Evolutionary conservation across 2,888 invertebrate genomes (phyloP).

Genomic region (Sarcophaga variegata): DNA sequence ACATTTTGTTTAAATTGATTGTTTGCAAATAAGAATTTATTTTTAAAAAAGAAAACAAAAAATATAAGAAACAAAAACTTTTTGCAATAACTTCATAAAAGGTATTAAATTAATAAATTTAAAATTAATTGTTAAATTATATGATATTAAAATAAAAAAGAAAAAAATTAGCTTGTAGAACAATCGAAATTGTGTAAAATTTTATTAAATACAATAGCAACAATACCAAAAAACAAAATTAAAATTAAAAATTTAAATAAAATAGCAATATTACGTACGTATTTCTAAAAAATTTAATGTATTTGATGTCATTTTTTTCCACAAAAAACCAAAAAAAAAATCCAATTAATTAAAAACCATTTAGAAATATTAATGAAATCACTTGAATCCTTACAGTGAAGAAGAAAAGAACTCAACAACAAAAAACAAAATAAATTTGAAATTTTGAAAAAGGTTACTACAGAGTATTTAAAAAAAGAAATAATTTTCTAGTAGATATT

Average conservation of each 20-base stretch:
- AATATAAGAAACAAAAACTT: constrained; percentile 21
- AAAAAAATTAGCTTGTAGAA: constrained; percentile 41
- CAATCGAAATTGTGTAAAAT: constrained; percentile 56
- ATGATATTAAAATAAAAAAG: constrained; percentile 34
- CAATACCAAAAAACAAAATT: not conserved
- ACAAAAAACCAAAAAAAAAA: constrained; percentile 14
- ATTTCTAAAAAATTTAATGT: constrained; percentile 35
- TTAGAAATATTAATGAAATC: too few relatives aligned
- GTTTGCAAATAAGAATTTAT: constrained; percentile 11
- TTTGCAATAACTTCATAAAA: constrained; percentile 66
- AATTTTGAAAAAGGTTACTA: not conserved
- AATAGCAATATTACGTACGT: constrained; percentile 54
- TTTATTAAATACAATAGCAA: constrained; percentile 46
- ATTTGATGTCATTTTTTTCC: constrained; percentile 61
- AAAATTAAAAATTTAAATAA: constrained; percentile 12
- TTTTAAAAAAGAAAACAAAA: constrained; percentile 31
- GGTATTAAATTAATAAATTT: constrained; percentile 65
- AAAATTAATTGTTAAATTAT: constrained; percentile 9
- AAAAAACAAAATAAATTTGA: too few relatives aligned
- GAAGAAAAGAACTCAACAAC: too few relatives aligned
- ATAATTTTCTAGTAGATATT: not conserved
- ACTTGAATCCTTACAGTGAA: too few relatives aligned
- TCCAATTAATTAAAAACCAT: too few relatives aligned
- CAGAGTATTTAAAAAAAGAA: not conserved
- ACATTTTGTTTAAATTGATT: constrained; percentile 18